Evolutionary conservation across 2,113 vertebrate genomes (phyloP).

Genomic region (Steatornis caripensis): DNA sequence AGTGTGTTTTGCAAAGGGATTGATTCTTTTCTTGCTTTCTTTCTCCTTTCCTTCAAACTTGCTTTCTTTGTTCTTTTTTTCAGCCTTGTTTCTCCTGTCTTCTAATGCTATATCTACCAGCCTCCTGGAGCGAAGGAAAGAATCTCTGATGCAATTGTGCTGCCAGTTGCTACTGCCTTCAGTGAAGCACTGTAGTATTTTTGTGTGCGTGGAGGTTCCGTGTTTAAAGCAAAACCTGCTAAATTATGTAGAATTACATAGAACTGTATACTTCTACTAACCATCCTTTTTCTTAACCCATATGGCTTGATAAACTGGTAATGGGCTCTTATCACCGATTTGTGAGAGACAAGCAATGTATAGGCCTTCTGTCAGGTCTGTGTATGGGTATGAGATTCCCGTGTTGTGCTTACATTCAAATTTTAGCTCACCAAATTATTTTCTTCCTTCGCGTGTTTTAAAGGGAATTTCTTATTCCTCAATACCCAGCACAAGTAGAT

Average conservation of each 20-base stretch:
- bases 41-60: conserved; percentile 38
- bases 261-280: background rate
- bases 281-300: background rate
- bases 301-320: background rate
- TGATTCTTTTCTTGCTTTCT: background rate
- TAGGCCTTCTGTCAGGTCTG: background rate
- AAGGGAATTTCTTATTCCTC: background rate
- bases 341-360: background rate
- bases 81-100: conserved; percentile 44
- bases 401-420: background rate
- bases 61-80: conserved; percentile 19
- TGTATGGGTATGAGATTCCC: background rate
- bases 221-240: background rate
- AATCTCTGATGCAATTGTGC: background rate
- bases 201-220: background rate
- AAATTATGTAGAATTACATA: background rate
- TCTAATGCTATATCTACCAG: conserved; percentile 25
- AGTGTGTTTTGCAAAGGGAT: background rate
- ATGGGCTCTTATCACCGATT: background rate
- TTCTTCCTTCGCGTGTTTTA: background rate
- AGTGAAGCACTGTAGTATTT: background rate
- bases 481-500: background rate
- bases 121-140: conserved; percentile 22
- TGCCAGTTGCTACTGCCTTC: background rate
- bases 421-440: background rate